phyloP scores from a whole-genome alignment of 92 coral and sea anemone species.

The Heteractis magnifica region DNA sequence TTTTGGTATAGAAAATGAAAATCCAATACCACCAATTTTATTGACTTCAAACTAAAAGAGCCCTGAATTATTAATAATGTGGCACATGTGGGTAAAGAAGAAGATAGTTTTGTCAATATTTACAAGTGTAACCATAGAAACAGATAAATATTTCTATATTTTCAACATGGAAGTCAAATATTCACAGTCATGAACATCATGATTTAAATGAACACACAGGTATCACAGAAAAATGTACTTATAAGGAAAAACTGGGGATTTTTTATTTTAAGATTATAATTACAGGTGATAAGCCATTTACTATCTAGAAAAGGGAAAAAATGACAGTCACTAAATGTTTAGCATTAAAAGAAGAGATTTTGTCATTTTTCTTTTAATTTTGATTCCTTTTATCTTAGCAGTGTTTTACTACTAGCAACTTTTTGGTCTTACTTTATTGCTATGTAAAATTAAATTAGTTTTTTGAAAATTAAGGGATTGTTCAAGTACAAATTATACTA shows the following conservation, averaged over 20 bases:
- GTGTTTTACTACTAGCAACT: too few species aligned
- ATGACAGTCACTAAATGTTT: too few species aligned
- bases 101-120: constrained; percentile 27
- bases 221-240: constrained; percentile 18
- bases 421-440: too few species aligned
- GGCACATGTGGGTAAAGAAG: constrained; percentile 14
- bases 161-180: constrained; percentile 16
- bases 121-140: constrained; percentile 15
- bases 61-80: constrained; percentile 16
- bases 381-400: too few species aligned
- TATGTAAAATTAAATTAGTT: too few species aligned
- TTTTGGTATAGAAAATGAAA: constrained; percentile 25
- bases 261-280: background rate
- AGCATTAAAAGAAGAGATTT: too few species aligned
- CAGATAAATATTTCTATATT: constrained; percentile 18
- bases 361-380: too few species aligned
- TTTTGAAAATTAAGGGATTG: too few species aligned
- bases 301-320: background rate
- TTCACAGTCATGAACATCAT: constrained; percentile 13
- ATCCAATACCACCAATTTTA: constrained; percentile 8
- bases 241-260: constrained; percentile 24
- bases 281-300: background rate
- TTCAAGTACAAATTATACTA: too few species aligned
- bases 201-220: background rate
- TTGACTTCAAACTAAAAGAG: constrained; percentile 1